These are phyloP conservation scores for Drosophila nannoptera DNA, from an alignment of 1,140 invertebrate genomes.

Conservation along the genomic window DNA sequence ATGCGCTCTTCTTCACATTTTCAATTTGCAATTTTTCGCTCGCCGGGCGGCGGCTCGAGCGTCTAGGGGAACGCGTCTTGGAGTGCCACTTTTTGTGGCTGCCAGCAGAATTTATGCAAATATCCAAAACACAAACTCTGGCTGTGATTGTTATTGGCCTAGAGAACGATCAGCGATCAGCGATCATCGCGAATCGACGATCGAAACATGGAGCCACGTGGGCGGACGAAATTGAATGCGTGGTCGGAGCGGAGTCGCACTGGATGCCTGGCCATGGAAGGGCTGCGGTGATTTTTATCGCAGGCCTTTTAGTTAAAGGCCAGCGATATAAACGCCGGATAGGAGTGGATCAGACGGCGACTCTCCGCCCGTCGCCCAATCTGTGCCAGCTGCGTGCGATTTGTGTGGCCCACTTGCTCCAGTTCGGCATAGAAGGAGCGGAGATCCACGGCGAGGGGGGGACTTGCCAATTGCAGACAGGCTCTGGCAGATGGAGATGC, in stretches of 20 bases:
- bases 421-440: constrained; percentile 29
- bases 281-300: constrained; percentile 67
- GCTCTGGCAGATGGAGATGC: constrained; percentile 35
- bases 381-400: constrained; percentile 32
- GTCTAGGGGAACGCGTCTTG: constrained; percentile 1
- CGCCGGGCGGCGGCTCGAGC: constrained; percentile 8
- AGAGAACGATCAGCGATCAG: constrained; percentile 52
- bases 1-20: constrained; percentile 77
- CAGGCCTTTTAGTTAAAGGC: constrained; percentile 67
- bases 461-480: neutral
- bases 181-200: constrained; percentile 29
- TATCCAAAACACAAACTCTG: constrained; percentile 33
- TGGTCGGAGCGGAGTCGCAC: constrained; percentile 16
- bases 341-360: constrained; percentile 20
- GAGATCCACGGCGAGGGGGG: neutral
- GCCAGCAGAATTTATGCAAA: constrained; percentile 68
- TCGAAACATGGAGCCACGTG: constrained; percentile 49
- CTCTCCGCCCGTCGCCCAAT: neutral
- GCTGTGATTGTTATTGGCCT: constrained; percentile 71
- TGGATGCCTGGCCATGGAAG: constrained; percentile 22
- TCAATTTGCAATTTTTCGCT: constrained; percentile 64
- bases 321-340: constrained; percentile 13
- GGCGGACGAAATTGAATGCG: constrained; percentile 71
- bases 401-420: constrained; percentile 59
- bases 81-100: constrained; percentile 33